Conservation (phyloP, 2,888 invertebrate species). For the Andricus curvator region DNA sequence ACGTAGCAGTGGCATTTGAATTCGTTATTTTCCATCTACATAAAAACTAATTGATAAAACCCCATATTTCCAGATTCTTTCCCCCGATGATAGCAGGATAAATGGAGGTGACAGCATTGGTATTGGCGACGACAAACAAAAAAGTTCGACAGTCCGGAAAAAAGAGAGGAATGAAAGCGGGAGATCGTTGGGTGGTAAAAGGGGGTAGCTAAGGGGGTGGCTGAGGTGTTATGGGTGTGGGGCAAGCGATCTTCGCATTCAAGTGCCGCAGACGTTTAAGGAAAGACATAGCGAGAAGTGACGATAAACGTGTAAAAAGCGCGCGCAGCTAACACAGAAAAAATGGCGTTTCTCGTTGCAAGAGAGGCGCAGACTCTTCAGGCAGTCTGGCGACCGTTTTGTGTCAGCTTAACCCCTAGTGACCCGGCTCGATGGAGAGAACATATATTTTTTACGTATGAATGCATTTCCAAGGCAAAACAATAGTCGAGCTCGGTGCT, state of each 20-base stretch:
- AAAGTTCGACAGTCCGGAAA: constrained; percentile 28
- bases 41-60: constrained; percentile 1
- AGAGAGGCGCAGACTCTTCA: constrained; percentile 47
- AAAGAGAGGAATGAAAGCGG: constrained; percentile 18
- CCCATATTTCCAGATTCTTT: constrained; percentile 2
- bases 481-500: constrained; percentile 21
- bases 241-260: constrained; percentile 56
- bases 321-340: constrained; percentile 49
- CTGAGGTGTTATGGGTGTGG: not conserved
- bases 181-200: constrained; percentile 10
- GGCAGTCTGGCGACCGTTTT: constrained; percentile 36
- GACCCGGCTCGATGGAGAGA: constrained; percentile 20
- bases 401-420: constrained; percentile 37
- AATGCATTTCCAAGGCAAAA: constrained; percentile 38
- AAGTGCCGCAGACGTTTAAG: constrained; percentile 66
- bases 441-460: constrained; percentile 39
- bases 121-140: constrained; percentile 38
- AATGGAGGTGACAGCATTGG: constrained; percentile 8
- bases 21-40: not conserved
- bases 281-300: constrained; percentile 60
- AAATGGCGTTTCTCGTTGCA: constrained; percentile 53
- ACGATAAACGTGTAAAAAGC: constrained; percentile 54
- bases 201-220: not conserved
- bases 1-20: constrained; percentile 24
- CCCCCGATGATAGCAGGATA: not conserved